A percentile compares a stretch with the other conserved stretches of the same genome.
Evolutionary conservation across 2,797 vertebrate genomes (phyloP).

Genomic region (Acrossocheilus wenchowensis): DNA sequence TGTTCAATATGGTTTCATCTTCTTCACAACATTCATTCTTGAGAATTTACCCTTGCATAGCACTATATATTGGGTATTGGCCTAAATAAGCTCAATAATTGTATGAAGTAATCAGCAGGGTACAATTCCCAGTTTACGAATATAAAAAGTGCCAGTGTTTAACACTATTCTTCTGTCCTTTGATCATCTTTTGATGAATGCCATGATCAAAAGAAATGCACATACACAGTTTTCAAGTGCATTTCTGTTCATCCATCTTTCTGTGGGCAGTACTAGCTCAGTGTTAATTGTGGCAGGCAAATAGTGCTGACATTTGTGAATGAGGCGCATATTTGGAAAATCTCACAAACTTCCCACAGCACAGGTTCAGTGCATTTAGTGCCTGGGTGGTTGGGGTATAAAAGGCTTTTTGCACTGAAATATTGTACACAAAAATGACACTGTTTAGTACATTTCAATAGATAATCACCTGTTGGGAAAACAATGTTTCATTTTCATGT

Average conservation of each 20-base stretch:
- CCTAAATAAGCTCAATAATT: background rate
- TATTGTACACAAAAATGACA: background rate
- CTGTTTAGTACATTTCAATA: background rate
- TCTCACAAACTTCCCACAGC: background rate
- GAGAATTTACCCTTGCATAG: background rate
- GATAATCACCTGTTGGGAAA: background rate
- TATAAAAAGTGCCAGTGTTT: background rate
- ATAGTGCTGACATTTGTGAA: conserved; percentile 1
- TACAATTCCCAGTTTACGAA: background rate
- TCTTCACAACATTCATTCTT: background rate
- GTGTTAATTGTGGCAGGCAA: conserved; percentile 4
- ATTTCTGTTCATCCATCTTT: background rate
- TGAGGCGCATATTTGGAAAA: background rate
- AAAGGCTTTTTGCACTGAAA: background rate
- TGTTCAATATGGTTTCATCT: background rate
- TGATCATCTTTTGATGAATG: background rate
- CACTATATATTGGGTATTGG: background rate
- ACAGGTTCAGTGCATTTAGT: background rate
- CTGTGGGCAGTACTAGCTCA: background rate
- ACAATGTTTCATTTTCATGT: background rate
- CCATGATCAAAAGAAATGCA: background rate
- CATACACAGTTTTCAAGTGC: background rate
- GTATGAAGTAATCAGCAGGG: background rate
- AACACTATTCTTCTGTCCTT: background rate
- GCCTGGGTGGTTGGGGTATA: background rate